phyloP scores from a whole-genome alignment of 37 sponge, comb jelly and placozoan genomes.

The Ephydatia muelleri region DNA sequence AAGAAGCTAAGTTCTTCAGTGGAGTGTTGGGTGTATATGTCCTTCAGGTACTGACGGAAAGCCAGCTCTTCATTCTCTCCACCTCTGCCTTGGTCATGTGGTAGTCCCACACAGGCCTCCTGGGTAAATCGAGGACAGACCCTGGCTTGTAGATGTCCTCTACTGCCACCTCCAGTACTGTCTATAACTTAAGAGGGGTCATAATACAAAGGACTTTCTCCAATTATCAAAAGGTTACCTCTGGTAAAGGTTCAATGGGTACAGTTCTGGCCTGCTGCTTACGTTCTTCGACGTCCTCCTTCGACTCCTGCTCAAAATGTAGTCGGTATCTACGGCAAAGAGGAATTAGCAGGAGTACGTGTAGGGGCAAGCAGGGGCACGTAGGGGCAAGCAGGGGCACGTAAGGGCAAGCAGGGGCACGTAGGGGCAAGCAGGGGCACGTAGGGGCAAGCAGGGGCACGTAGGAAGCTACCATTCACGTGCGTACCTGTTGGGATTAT shows the following conservation, averaged over 20 bases:
- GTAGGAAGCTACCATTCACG: not conserved
- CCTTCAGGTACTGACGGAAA: slow-evolving; percentile 68
- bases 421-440: too few relatives aligned
- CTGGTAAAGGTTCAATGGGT: slow-evolving; percentile 52
- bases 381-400: too few relatives aligned
- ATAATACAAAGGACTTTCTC: not conserved
- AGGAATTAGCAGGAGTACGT: not conserved
- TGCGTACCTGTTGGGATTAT: slow-evolving; percentile 21
- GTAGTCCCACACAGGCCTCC: slow-evolving; percentile 81
- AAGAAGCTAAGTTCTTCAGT: slow-evolving; percentile 79
- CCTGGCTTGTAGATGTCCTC: slow-evolving; percentile 77
- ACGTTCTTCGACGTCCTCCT: slow-evolving; percentile 63
- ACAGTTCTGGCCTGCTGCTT: slow-evolving; percentile 55
- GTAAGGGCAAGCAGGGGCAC: too few relatives aligned
- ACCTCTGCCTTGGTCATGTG: slow-evolving; percentile 66
- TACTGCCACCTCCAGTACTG: slow-evolving; percentile 60
- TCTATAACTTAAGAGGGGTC: not conserved
- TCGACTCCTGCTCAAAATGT: slow-evolving; percentile 71
- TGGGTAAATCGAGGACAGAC: slow-evolving; percentile 81
- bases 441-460: too few relatives aligned
- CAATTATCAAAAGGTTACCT: slow-evolving; percentile 26
- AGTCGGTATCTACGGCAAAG: slow-evolving; percentile 60
- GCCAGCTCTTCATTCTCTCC: slow-evolving; percentile 57
- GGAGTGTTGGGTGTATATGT: slow-evolving; percentile 45
- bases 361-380: too few relatives aligned